Base-by-base conservation (phyloP, 2,888 invertebrate species). In the Mesochorus sp. region DNA sequence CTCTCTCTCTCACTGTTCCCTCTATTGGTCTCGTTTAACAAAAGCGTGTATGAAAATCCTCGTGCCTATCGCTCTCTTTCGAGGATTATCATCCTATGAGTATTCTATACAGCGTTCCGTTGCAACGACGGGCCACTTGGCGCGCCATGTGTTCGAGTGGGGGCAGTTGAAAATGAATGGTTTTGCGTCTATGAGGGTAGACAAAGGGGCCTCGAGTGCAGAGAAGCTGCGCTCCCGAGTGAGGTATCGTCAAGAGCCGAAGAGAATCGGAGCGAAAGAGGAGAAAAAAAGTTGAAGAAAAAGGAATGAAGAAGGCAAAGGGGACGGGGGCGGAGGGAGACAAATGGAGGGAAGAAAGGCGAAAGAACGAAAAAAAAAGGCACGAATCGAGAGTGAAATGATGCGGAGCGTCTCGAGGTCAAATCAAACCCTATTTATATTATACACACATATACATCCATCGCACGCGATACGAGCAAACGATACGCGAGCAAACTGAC, bases 71-170 rank as follows among this genome's bases (percentile, higher is more conserved):
- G 39, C 61, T 71, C 34, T 49, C 24, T 19, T 42, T 28, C 53
- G 51, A 77, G 61, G 57, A 55, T 76, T 71, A 76, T 42, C 26
- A 10, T 37, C 39, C 24, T 59, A 26, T 39, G n/a, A n/a, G 8
- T 59, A 12, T 14, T n/a, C 1, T 24, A n/a, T 10, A 17, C 21
- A 19, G 6, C 24, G 5, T 42, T 59, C 55, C 31, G 49, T 55
- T 5, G 14, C 79, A 76, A 80, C 83, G 67, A 59, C 75, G 55
- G 71, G 66, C 72, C 79, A 80, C 76, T 80, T 71, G 55, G 62
- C 80, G 77, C 80, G 64, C 67, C 82, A 81, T 82, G 75, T 80
- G 79, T 74, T 81, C 75, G 73, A 72, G 76, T 57, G 47, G 55
- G 8, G 44, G 44, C 5, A 67, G 28, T 47, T 8, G 39, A 67